These are phyloP conservation scores for Hyposmocoma kahamanoa DNA, from an alignment of 1,140 invertebrate species.

Conservation along the genomic window DNA sequence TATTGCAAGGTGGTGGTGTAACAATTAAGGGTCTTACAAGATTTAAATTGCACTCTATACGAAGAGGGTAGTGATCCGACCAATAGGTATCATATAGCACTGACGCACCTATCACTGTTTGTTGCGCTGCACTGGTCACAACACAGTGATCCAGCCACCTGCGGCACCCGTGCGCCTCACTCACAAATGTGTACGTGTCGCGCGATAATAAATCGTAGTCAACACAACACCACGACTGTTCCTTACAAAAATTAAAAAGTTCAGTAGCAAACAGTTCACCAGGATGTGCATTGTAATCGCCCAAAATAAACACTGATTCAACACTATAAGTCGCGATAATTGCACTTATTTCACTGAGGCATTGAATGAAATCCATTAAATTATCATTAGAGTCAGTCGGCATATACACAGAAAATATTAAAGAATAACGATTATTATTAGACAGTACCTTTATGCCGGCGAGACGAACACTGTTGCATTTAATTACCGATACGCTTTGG, in stretches of 20 bases:
- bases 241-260: neutral
- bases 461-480: constrained; percentile 1
- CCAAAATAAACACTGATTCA: neutral
- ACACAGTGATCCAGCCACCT: constrained; percentile 6
- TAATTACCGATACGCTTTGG: neutral
- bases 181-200: constrained; percentile 2
- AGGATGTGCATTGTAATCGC: constrained; percentile 9
- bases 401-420: constrained; percentile 9
- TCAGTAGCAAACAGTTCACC: constrained; percentile 4
- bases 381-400: constrained; percentile 1
- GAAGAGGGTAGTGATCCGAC: constrained; percentile 6
- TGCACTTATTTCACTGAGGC: constrained; percentile 2
- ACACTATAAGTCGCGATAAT: constrained; percentile 4
- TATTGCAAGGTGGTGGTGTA: neutral
- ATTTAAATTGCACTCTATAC: neutral
- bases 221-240: constrained; percentile 1
- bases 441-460: neutral
- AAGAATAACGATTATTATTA: neutral
- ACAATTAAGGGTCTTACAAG: constrained; percentile 1
- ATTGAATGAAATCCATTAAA: neutral
- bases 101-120: neutral
- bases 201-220: constrained; percentile 2
- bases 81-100: constrained; percentile 2
- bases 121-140: constrained; percentile 3
- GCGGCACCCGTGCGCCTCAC: neutral